Evolutionary conservation across 2,888 invertebrate species (phyloP), one percentile per base, ranked within the genome.

Genomic region (Acrocyrtus sp.): DNA sequence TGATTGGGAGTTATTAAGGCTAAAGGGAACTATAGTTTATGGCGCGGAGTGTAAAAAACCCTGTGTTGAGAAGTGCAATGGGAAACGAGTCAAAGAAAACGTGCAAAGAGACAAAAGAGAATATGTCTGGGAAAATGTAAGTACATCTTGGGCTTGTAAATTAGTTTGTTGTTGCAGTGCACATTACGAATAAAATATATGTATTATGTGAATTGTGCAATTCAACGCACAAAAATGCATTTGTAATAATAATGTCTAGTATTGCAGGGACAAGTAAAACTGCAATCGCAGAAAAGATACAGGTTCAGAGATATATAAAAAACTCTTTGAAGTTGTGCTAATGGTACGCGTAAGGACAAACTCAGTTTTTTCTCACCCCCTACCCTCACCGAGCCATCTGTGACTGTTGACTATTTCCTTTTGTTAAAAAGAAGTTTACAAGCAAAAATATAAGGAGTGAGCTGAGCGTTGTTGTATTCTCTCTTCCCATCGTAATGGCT

Each of bases 321-420:
- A n/a, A n/a, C n/a, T n/a, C n/a, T n/a, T n/a, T n/a, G n/a, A n/a
- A n/a, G n/a, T n/a, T n/a, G n/a, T n/a, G n/a, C n/a, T n/a, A n/a
- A n/a, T n/a, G n/a, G n/a, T n/a, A n/a, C n/a, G n/a, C n/a, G n/a
- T n/a, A n/a, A n/a, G n/a, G n/a, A 34, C 17, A 41, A 41, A 41
- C 17, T 15, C 41, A 41, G 15, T n/a, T 41, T 41, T 57, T 56
- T 57, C 48, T 48, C 48, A 47, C 48, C 66, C 66, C 66, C 66
- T 66, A 48, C 65, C 66, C 39, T 66, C 19, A 34, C 34, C 26
- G 27, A 66, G 66, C 66, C 66, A 66, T 66, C 66, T 66, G 66
- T 57, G 66, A 57, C 66, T 66, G 48, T 66, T 56, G 54, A 56
- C 24, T 29, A 47, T 45, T 53, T n/a, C n/a, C n/a, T n/a, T n/a